Percentiles rank a stretch among this genome's conserved stretches.
Evolutionary conservation across 2,888 invertebrate species (phyloP).

Genomic region (Myathropa florea): DNA sequence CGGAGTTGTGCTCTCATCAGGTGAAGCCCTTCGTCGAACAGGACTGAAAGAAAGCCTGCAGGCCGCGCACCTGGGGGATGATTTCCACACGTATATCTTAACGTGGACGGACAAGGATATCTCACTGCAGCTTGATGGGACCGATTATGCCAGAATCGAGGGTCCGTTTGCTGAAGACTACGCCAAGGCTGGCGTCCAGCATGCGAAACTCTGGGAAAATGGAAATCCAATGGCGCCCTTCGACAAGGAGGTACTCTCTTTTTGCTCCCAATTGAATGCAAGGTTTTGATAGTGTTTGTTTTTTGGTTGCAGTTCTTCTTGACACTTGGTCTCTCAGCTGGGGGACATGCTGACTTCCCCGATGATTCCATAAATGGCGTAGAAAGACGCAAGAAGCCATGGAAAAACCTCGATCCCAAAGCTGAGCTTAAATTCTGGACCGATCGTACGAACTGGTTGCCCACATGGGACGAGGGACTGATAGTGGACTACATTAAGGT

Average conservation of each 20-base stretch:
- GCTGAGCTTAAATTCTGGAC: constrained; percentile 87
- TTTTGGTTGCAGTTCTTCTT: constrained; percentile 85
- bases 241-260: constrained; percentile 84
- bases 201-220: constrained; percentile 73
- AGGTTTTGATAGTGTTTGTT: background rate
- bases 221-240: constrained; percentile 84
- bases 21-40: constrained; percentile 76
- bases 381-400: constrained; percentile 84
- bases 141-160: constrained; percentile 74
- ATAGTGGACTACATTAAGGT: constrained; percentile 78
- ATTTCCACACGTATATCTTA: constrained; percentile 85
- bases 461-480: constrained; percentile 84
- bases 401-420: constrained; percentile 86
- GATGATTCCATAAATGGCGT: constrained; percentile 80
- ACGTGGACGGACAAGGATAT: constrained; percentile 82
- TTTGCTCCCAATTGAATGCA: background rate
- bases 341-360: constrained; percentile 87
- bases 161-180: constrained; percentile 41
- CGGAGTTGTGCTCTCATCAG: constrained; percentile 62
- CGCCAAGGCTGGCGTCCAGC: constrained; percentile 75
- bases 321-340: constrained; percentile 89
- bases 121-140: constrained; percentile 81
- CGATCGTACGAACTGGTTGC: constrained; percentile 84
- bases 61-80: constrained; percentile 79
- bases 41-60: background rate